phyloP scores from a whole-genome alignment of 2,888 invertebrate genomes.

The Limenitis camilla region DNA sequence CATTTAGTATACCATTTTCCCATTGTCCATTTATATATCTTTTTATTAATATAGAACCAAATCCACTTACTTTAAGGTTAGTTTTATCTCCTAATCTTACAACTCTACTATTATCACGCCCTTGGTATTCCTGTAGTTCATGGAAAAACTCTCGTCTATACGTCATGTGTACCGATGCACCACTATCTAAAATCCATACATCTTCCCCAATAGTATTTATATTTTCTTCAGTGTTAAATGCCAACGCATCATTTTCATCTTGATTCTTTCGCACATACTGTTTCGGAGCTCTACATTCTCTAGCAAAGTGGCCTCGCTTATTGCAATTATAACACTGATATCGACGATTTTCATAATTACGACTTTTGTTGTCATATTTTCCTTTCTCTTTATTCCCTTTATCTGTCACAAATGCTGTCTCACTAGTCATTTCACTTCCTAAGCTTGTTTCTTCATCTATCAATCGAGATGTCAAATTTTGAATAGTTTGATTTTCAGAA shows the following conservation, averaged over 20 bases:
- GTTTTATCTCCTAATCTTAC: conserved; percentile 28
- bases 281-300: conserved; percentile 27
- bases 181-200: conserved; percentile 26
- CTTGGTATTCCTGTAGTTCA: not conserved
- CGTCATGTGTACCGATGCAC: conserved; percentile 5
- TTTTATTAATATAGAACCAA: conserved; percentile 26
- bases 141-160: not conserved
- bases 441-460: conserved; percentile 24
- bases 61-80: conserved; percentile 24
- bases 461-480: conserved; percentile 26
- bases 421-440: conserved; percentile 18
- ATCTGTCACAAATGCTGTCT: not conserved
- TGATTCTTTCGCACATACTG: conserved; percentile 10
- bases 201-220: conserved; percentile 2
- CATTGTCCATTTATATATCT: conserved; percentile 28
- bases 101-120: not conserved
- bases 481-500: conserved; percentile 18
- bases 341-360: too few species aligned
- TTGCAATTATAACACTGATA: conserved; percentile 32
- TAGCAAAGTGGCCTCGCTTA: conserved; percentile 28
- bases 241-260: conserved; percentile 23
- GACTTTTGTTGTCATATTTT: conserved; percentile 15
- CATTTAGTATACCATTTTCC: conserved; percentile 19
- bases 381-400: not conserved
- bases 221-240: conserved; percentile 22